A percentile compares a stretch with the other conserved stretches of the same genome.
Conservation (phyloP, 2,888 invertebrate species). For the Pecten maximus region DNA sequence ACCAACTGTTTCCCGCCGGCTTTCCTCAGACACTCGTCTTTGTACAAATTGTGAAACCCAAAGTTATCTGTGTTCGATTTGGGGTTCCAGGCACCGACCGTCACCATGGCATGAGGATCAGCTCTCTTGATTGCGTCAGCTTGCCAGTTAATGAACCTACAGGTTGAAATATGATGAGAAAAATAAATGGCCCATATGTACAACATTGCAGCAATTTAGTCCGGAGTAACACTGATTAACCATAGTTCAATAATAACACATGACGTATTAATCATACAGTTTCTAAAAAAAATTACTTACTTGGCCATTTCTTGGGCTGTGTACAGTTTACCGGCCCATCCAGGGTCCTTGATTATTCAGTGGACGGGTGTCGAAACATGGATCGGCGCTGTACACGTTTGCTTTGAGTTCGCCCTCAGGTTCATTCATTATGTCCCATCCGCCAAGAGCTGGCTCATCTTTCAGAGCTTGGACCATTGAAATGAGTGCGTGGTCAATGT, state of each 20-base stretch:
- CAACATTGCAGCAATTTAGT: too few species aligned
- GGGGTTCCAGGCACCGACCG: conserved; percentile 69
- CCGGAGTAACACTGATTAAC: too few species aligned
- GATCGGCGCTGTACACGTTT: conserved; percentile 59
- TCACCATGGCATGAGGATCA: conserved; percentile 65
- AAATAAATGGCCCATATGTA: neutral
- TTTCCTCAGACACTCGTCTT: conserved; percentile 61
- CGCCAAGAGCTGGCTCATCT: conserved; percentile 72
- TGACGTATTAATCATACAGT: neutral
- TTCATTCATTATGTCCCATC: conserved; percentile 78
- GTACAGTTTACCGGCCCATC: conserved; percentile 70
- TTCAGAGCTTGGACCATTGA: conserved; percentile 73
- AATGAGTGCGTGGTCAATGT: conserved; percentile 71
- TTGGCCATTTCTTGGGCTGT: conserved; percentile 66
- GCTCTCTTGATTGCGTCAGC: conserved; percentile 65
- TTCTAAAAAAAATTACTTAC: conserved; percentile 46
- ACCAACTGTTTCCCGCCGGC: conserved; percentile 61
- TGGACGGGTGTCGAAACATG: conserved; percentile 69
- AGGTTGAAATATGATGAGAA: neutral
- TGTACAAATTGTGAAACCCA: conserved; percentile 66
- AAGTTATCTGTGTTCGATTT: conserved; percentile 65
- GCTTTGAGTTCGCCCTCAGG: conserved; percentile 71
- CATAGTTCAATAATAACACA: too few species aligned
- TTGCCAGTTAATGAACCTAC: conserved; percentile 70
- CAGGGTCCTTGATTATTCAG: conserved; percentile 71